A percentile compares a stretch with the other conserved stretches of the same genome.
Evolutionary conservation across 2,888 invertebrate genomes (phyloP).

Genomic region (Melikaiella ostensackeni): DNA sequence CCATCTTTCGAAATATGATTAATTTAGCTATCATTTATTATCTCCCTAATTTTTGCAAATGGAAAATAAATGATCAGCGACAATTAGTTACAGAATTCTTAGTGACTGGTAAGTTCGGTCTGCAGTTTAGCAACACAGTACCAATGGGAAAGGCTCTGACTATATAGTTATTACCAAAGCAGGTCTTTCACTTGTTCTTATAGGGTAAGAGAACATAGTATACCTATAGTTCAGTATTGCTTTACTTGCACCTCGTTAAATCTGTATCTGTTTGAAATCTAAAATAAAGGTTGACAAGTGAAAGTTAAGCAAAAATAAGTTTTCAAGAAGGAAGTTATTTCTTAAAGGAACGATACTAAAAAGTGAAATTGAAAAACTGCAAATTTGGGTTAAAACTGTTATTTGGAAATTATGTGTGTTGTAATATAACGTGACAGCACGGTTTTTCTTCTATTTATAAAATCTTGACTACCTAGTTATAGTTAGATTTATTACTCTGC

Average conservation of each 20-base stretch:
- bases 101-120: conserved; percentile 18
- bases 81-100: conserved; percentile 3
- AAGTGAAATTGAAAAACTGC: too few species aligned
- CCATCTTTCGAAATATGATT: neutral
- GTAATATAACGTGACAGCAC: neutral
- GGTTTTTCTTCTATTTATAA: conserved; percentile 1
- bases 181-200: conserved; percentile 40
- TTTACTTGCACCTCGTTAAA: conserved; percentile 40
- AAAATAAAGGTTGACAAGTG: conserved; percentile 40
- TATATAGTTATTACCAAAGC: conserved; percentile 36
- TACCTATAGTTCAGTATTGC: conserved; percentile 34
- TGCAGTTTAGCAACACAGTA: conserved; percentile 25
- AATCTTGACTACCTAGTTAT: neutral
- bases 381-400: neutral
- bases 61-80: conserved; percentile 2
- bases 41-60: neutral
- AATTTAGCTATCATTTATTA: neutral
- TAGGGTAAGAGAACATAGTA: conserved; percentile 32
- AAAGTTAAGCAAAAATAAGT: conserved; percentile 25
- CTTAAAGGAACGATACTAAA: neutral
- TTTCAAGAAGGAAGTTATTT: conserved; percentile 35
- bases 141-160: conserved; percentile 16
- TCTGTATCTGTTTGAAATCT: conserved; percentile 40
- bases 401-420: neutral
- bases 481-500: conserved; percentile 1